Conservation (phyloP, 2,797 vertebrate species). For the Falco rusticolus region DNA sequence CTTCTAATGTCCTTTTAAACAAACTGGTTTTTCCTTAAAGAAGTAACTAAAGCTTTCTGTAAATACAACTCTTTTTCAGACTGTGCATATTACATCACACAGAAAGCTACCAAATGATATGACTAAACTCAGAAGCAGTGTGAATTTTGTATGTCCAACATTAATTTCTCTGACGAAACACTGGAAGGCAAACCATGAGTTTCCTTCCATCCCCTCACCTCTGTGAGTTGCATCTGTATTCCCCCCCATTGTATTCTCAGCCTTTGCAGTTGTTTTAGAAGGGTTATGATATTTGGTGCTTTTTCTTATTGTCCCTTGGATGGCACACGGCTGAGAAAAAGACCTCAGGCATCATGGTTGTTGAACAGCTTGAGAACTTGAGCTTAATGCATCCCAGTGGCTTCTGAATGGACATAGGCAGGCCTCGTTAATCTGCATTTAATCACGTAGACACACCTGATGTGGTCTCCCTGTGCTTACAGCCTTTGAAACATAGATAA, state of each 20-base stretch:
- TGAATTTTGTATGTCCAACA: background rate
- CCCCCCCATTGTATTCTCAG: background rate
- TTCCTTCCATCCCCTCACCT: background rate
- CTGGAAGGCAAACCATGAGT: background rate
- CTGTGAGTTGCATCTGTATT: background rate
- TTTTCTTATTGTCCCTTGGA: background rate
- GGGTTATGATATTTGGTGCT: background rate
- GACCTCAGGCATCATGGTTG: background rate
- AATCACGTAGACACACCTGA: background rate
- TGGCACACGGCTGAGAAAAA: background rate
- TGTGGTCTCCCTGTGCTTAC: background rate
- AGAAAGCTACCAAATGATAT: background rate
- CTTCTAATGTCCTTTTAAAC: background rate
- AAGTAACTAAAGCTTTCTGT: background rate
- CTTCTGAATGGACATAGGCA: background rate
- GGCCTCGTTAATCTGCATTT: background rate
- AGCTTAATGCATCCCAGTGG: background rate
- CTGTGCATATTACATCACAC: conserved; percentile 10
- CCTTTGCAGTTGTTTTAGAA: background rate
- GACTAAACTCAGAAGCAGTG: background rate
- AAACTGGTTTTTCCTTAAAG: background rate
- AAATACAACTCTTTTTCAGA: background rate
- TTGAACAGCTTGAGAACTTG: background rate
- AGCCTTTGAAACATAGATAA: background rate
- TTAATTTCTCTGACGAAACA: conserved; percentile 30